Evolutionary conservation across 2,797 vertebrate species (phyloP), one percentile per base, ranked within the genome.

Genomic region (Pitangus sulphuratus): DNA sequence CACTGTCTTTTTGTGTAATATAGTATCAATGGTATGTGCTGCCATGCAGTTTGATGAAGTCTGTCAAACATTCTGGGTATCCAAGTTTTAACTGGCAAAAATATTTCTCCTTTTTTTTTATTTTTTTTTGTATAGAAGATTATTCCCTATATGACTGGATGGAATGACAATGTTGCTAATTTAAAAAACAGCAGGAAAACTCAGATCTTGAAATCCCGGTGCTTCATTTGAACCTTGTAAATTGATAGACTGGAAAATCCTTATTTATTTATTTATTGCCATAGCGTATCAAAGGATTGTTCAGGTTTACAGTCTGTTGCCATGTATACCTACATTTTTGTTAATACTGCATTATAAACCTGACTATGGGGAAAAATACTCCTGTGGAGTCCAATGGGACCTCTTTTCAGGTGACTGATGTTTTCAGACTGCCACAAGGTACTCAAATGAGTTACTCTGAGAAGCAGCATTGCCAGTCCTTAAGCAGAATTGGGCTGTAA

Each of bases 401-500:
- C 53, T 62, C 79, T 84, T 87, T 88, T 62, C 48, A 60, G 62
- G 77, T 90, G 69, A 83, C 57, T 81, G 58, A 30, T 88, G 66
- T 88, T 95, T 90, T 69, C 80, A 60, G 45, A 77, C 28, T 94
- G 71, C 89, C 76, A 20, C 5, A 83, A 66, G n/a, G 9, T 50
- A 33, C 84, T 86, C 77, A 91, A 89, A 79, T 64, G 58, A 87
- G 64, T 62, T 72, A 47, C 51, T 74, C 71, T 77, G 74, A 60
- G 70, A 78, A 82, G 68, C 74, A 84, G 25, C 4, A 7, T 81
- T 93, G 76, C 54, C 54, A 68, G 68, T 90, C 62, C 80, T 91
- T 93, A 76, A 90, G 80, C 37, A n/a, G 93, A 92, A 86, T 66
- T 90, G 83, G 66, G 51, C 70, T 40, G 37, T 95, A 93, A 96